Conservation (phyloP, 2,888 invertebrate genomes). For the Nemotelus nigrinus region DNA sequence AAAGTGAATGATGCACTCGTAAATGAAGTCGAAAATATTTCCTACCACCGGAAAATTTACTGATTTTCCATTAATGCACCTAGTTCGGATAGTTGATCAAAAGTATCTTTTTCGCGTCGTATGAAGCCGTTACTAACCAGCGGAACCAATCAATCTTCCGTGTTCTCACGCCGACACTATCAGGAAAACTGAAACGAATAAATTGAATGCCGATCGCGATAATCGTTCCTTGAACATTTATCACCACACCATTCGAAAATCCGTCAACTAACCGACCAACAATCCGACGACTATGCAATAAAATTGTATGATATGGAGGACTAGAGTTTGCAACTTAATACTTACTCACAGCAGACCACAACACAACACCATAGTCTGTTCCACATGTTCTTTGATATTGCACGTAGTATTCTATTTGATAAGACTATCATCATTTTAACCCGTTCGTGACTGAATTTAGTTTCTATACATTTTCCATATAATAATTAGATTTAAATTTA, state of each 20-base stretch:
- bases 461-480: no score
- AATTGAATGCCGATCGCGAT: constrained; percentile 17
- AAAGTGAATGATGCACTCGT: not conserved
- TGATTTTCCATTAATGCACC: no score
- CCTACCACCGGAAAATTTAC: no score
- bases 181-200: constrained; percentile 6
- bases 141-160: not conserved
- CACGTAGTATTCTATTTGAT: constrained; percentile 23
- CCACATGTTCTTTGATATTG: constrained; percentile 34
- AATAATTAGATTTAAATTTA: no score
- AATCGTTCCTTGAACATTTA: constrained; percentile 18
- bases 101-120: no score
- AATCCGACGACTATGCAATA: constrained; percentile 2
- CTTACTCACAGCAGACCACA: constrained; percentile 21
- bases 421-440: constrained; percentile 30
- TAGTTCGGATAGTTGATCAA: no score
- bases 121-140: no score
- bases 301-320: constrained; percentile 2
- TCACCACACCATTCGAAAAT: not conserved
- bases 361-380: constrained; percentile 4
- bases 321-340: constrained; percentile 26
- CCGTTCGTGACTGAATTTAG: not conserved
- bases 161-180: not conserved
- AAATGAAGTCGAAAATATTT: no score
- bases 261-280: constrained; percentile 7